A percentile compares a stretch with the other conserved stretches of the same genome.
These are phyloP conservation scores for Drosophila algonquin DNA, from an alignment of 2,888 invertebrate species.

Conservation along the genomic window DNA sequence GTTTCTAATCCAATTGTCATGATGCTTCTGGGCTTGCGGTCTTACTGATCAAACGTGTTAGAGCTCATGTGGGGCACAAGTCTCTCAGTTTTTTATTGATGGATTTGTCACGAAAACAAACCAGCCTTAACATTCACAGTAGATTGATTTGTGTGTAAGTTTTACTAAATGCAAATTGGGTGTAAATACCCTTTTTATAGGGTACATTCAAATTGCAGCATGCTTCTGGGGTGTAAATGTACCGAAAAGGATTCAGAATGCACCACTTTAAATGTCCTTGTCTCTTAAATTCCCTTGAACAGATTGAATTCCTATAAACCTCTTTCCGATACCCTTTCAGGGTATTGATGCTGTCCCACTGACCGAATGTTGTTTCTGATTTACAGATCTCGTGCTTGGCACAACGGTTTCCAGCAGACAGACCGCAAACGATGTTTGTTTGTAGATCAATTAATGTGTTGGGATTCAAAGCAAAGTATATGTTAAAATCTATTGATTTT, in stretches of 20 bases:
- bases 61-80: slow-evolving; percentile 22
- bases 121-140: neutral
- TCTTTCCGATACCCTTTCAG: neutral
- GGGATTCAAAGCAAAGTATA: slow-evolving; percentile 5
- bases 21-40: slow-evolving; percentile 10
- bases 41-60: slow-evolving; percentile 14
- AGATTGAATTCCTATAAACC: too few relatives aligned
- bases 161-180: neutral
- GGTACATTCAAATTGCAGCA: neutral
- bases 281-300: too few relatives aligned
- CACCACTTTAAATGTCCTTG: too few relatives aligned
- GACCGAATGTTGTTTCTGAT: slow-evolving; percentile 12
- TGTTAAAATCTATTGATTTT: slow-evolving; percentile 18
- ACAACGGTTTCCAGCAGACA: slow-evolving; percentile 15
- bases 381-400: slow-evolving; percentile 29
- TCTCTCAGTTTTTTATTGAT: slow-evolving; percentile 5
- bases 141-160: neutral
- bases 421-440: slow-evolving; percentile 8
- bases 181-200: neutral
- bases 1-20: slow-evolving; percentile 28
- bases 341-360: slow-evolving; percentile 12
- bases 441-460: slow-evolving; percentile 24
- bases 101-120: slow-evolving; percentile 12
- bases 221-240: neutral
- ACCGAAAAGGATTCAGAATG: neutral